Conservation (phyloP, 2,888 invertebrate genomes). For the Agrotis ipsilon region DNA sequence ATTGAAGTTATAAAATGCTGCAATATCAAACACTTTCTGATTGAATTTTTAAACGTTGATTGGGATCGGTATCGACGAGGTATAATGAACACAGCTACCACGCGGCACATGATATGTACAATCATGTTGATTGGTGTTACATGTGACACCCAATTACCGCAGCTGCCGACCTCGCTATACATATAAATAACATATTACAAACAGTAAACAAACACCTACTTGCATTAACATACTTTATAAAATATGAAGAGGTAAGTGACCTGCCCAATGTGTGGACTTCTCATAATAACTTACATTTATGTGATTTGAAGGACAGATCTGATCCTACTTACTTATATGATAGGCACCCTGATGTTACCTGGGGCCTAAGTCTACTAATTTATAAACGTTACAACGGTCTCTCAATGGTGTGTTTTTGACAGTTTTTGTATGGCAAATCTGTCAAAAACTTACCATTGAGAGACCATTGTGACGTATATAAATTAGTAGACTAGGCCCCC, state of each 20-base stretch:
- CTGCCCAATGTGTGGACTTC: background rate
- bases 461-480: too few relatives aligned
- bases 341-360: too few relatives aligned
- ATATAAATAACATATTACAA: conserved; percentile 8
- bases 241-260: background rate
- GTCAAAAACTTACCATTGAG: too few relatives aligned
- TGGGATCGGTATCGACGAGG: conserved; percentile 15
- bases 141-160: conserved; percentile 42
- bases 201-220: conserved; percentile 17
- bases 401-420: too few relatives aligned
- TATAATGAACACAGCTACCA: conserved; percentile 33
- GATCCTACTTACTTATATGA: too few relatives aligned
- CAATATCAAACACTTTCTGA: conserved; percentile 24
- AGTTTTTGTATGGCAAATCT: too few relatives aligned
- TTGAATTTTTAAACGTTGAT: background rate
- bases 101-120: background rate
- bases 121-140: conserved; percentile 21
- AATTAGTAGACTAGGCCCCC: too few relatives aligned
- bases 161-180: background rate
- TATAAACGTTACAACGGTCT: too few relatives aligned
- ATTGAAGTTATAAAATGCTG: background rate
- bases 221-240: background rate
- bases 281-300: too few relatives aligned
- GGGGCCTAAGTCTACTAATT: too few relatives aligned
- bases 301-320: too few relatives aligned